Conservation (phyloP, 1,140 invertebrate genomes). For the Ceratina australensis region DNA sequence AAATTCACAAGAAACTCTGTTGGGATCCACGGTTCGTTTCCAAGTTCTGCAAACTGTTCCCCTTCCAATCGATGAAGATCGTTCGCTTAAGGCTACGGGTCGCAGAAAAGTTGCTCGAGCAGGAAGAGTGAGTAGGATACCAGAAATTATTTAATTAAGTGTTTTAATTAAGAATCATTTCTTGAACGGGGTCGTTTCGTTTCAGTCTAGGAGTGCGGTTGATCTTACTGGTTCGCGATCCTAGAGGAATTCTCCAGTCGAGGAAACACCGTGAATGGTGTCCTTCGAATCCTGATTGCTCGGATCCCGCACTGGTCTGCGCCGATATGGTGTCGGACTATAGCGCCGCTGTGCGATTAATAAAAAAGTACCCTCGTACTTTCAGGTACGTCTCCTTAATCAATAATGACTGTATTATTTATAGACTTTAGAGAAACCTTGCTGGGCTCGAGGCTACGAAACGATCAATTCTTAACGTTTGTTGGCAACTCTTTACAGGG, state of each 20-base stretch:
- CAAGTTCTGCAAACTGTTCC: conserved; percentile 90
- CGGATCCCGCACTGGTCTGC: conserved; percentile 87
- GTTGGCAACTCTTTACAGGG: conserved; percentile 79
- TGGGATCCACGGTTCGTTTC: conserved; percentile 88
- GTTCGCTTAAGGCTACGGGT: conserved; percentile 87
- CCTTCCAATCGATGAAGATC: conserved; percentile 93
- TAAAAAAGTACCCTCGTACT: conserved; percentile 84
- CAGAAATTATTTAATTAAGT: conserved; percentile 9
- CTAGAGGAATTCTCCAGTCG: conserved; percentile 91
- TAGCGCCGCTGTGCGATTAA: conserved; percentile 85
- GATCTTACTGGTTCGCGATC: conserved; percentile 90
- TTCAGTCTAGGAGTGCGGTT: conserved; percentile 87
- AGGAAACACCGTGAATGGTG: conserved; percentile 92
- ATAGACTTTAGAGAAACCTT: background rate
- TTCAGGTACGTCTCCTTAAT: conserved; percentile 82
- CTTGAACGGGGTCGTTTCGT: conserved; percentile 23
- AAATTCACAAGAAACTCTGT: conserved; percentile 85
- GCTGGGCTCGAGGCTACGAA: background rate
- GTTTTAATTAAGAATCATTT: too few species aligned
- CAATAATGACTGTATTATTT: background rate
- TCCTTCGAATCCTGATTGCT: conserved; percentile 89
- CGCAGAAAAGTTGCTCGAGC: conserved; percentile 85
- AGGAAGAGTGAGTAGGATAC: conserved; percentile 83
- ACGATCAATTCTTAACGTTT: background rate
- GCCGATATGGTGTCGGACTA: conserved; percentile 91